Evolutionary conservation across 1,140 invertebrate genomes (phyloP).

Genomic region (Neotoxoptera formosana): DNA sequence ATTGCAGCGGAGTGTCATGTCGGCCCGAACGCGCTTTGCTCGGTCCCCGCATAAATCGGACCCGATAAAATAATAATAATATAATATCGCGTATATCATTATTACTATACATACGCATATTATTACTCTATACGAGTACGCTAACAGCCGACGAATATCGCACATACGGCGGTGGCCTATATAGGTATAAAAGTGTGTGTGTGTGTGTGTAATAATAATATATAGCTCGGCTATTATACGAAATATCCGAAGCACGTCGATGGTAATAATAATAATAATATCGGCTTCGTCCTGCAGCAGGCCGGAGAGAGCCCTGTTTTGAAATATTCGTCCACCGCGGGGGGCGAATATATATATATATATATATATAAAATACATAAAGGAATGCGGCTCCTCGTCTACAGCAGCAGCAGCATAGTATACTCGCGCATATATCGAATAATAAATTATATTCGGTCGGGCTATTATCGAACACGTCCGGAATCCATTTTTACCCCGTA

Average conservation of each 20-base stretch:
- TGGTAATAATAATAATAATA: constrained; percentile 18
- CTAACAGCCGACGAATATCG: background rate
- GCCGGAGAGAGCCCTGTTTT: background rate
- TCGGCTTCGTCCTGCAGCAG: background rate
- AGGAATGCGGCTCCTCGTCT: background rate
- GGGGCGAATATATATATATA: background rate
- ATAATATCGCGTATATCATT: background rate
- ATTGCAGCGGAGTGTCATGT: background rate
- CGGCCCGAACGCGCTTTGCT: background rate
- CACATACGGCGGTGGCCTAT: background rate
- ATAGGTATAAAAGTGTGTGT: background rate
- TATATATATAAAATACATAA: background rate
- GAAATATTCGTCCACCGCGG: background rate
- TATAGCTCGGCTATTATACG: background rate
- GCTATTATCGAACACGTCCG: background rate
- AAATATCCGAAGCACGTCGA: constrained; percentile 13
- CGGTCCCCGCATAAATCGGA: background rate
- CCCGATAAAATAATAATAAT: background rate
- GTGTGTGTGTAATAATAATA: background rate
- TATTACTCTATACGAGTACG: background rate
- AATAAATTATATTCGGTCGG: background rate
- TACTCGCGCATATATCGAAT: background rate
- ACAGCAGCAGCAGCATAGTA: no score
- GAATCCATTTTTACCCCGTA: background rate
- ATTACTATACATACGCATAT: background rate